Evolutionary conservation across 2,888 invertebrate genomes (phyloP), one percentile per base, ranked within the genome.

Genomic region (Eremobia ochroleuca): DNA sequence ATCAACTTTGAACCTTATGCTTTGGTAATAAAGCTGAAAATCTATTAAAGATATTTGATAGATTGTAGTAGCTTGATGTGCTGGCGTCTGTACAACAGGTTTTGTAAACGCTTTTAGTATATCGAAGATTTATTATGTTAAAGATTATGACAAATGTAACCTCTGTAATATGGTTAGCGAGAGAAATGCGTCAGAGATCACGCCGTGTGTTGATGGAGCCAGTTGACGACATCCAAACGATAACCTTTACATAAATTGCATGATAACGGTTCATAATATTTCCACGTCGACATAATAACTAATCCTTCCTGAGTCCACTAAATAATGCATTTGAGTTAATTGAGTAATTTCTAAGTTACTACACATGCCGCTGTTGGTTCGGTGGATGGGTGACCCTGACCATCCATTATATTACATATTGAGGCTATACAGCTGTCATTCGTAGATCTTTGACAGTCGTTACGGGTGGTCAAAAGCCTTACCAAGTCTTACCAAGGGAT

Each of bases 121-220:
- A 43, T 5, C 68, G 58, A 59, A n/a, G 52, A 83, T 58, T 66
- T 59, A 65, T 68, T 55, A 18, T 62, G 78, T 59, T 71, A 37
- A 52, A 65, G 65, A 85, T 85, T 81, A 81, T 61, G 52, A 61
- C 43, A 46, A 75, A 73, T 52, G 55, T 85, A 83, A 82, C 64
- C 70, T 82, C 78, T 79, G 55, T 67, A 77, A 66, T 70, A 79
- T 65, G 59, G 72, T 62, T 40, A 65, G 64, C 61, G 46, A 79
- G 85, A 88, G 87, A 89, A 86, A 88, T 91, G 88, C 91, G 90
- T 91, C 90, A 90, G 64, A 87, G 83, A 88, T 88, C 89, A 90
- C 88, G 91, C 79, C 83, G 83, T 83, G 79, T 73, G 87, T 77
- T 83, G 76, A 89, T 89, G 88, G 74, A 79, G 76, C 74, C 78